These are phyloP conservation scores for Hetaerina titia DNA, from an alignment of 2,888 invertebrate species.

Conservation along the genomic window DNA sequence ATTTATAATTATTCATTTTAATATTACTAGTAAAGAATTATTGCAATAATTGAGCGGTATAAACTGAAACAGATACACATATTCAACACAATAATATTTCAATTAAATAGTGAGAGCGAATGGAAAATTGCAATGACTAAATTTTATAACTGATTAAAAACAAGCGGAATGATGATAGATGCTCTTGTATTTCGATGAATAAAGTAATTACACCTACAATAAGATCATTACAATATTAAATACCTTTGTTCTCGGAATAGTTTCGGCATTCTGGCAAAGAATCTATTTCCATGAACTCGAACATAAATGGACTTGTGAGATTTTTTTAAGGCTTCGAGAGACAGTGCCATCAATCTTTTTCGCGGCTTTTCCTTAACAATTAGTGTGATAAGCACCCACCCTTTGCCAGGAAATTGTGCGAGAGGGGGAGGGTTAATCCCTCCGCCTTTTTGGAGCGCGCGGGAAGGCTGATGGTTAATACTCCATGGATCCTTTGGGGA, in stretches of 20 bases:
- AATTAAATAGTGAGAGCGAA: no score
- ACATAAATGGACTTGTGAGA: neutral
- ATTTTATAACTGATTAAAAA: neutral
- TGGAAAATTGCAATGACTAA: neutral
- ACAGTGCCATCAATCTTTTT: neutral
- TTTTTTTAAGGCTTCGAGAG: neutral
- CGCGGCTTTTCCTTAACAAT: neutral
- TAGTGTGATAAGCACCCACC: neutral
- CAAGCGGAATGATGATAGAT: neutral
- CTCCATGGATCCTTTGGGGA: neutral
- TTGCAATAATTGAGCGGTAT: no score
- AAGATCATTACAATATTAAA: neutral
- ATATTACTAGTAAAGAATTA: no score
- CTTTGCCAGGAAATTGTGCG: neutral
- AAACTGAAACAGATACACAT: no score
- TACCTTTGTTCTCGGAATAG: neutral
- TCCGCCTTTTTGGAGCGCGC: neutral
- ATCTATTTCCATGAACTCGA: neutral
- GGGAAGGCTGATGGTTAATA: neutral
- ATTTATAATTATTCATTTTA: no score
- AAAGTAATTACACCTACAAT: neutral
- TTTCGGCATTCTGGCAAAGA: neutral
- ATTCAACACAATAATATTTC: no score
- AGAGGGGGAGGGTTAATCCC: neutral
- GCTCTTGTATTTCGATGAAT: neutral